phyloP scores from a whole-genome alignment of 2,797 vertebrate species.

The Sylvia borin region DNA sequence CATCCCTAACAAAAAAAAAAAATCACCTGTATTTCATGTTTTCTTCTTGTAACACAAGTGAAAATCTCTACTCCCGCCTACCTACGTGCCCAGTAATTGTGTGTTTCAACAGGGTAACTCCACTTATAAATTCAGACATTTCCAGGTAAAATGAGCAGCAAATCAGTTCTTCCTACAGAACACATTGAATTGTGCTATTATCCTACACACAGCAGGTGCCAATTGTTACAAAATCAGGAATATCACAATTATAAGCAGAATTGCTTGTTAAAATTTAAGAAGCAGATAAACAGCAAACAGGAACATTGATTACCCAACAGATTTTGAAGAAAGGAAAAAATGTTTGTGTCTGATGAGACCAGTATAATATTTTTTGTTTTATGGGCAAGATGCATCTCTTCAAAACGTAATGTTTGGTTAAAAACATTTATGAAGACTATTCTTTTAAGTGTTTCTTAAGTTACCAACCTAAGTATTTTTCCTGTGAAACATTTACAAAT shows the following conservation, averaged over 20 bases:
- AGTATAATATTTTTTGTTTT: not conserved
- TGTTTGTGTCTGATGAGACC: not conserved
- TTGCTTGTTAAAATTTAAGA: constrained; percentile 70
- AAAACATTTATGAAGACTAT: not conserved
- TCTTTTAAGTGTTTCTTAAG: not conserved
- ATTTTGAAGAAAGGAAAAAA: not conserved
- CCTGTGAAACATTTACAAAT: not conserved
- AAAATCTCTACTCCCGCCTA: not conserved
- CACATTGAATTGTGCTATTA: constrained; percentile 67
- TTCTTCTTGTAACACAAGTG: constrained; percentile 33
- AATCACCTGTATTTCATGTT: not conserved
- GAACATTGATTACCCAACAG: constrained; percentile 71
- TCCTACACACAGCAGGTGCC: constrained; percentile 66
- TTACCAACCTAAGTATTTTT: not conserved
- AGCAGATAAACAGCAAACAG: constrained; percentile 74
- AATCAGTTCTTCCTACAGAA: constrained; percentile 64
- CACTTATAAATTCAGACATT: constrained; percentile 61
- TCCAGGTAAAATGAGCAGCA: constrained; percentile 71
- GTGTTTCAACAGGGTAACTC: constrained; percentile 57
- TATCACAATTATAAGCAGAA: constrained; percentile 72
- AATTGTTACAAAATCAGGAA: constrained; percentile 68
- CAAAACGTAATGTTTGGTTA: not conserved
- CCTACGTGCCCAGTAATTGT: constrained; percentile 32
- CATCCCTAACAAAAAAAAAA: not conserved
- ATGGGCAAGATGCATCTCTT: not conserved